Percentiles rank a stretch among this genome's conserved stretches.
These are phyloP conservation scores for Talpa occidentalis DNA, from an alignment of 2,113 vertebrate genomes.

Conservation along the genomic window DNA sequence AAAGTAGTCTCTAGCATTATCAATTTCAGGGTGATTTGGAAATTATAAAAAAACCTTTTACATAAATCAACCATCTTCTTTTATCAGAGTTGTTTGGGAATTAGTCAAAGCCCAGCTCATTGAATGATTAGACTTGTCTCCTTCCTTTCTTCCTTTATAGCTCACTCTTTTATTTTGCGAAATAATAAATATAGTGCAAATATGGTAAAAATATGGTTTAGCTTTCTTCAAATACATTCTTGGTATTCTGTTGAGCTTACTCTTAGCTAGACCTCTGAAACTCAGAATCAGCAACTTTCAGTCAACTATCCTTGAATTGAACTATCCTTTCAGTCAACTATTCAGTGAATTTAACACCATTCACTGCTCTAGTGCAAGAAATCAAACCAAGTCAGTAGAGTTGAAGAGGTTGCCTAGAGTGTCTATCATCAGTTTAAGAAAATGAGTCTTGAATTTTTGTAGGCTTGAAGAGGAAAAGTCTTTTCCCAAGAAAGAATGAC, in stretches of 20 bases:
- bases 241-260: not conserved
- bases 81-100: not conserved
- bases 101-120: not conserved
- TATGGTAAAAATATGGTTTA: not conserved
- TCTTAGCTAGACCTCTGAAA: not conserved
- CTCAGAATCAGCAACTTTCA: not conserved
- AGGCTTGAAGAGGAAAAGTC: not conserved
- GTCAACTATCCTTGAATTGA: no score
- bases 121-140: not conserved
- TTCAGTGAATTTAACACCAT: not conserved
- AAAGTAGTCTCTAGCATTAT: not conserved
- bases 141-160: not conserved
- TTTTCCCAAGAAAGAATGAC: not conserved
- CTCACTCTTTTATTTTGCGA: fast-evolving
- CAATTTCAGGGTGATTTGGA: slow-evolving; percentile 14
- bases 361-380: not conserved
- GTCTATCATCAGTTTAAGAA: not conserved
- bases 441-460: not conserved
- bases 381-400: not conserved
- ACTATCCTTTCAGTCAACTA: no score
- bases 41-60: slow-evolving; percentile 27
- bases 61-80: not conserved
- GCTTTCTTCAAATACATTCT: not conserved
- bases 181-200: not conserved
- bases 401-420: not conserved